A percentile compares a stretch with the other conserved stretches of the same genome.
phyloP scores from a whole-genome alignment of 1,140 invertebrate species.

The Drosophila erecta region DNA sequence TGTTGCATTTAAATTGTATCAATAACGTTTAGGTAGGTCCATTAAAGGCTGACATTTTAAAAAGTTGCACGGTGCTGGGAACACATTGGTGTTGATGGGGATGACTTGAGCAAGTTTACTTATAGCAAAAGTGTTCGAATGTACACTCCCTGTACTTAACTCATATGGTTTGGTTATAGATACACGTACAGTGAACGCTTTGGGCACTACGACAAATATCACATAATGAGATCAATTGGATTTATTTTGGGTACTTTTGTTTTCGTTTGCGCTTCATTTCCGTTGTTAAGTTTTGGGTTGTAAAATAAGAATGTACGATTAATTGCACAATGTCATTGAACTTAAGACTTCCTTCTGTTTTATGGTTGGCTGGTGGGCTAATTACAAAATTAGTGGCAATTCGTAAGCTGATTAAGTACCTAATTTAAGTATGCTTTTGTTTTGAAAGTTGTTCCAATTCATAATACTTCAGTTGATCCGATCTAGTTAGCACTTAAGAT shows the following conservation, averaged over 20 bases:
- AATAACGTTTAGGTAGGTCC: slow-evolving; percentile 22
- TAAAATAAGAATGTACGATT: slow-evolving; percentile 51
- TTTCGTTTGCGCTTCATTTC: slow-evolving; percentile 46
- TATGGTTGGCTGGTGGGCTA: slow-evolving; percentile 51
- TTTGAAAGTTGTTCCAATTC: slow-evolving; percentile 22
- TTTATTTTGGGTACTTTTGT: slow-evolving; percentile 67
- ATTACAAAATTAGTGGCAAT: slow-evolving; percentile 29
- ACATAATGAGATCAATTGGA: slow-evolving; percentile 83
- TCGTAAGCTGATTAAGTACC: slow-evolving; percentile 32
- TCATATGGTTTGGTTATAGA: slow-evolving; percentile 63
- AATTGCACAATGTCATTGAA: slow-evolving; percentile 43
- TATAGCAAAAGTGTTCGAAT: slow-evolving; percentile 46
- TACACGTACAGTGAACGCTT: slow-evolving; percentile 77
- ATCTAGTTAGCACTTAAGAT: not conserved
- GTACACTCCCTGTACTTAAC: slow-evolving; percentile 51
- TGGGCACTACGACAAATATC: slow-evolving; percentile 83
- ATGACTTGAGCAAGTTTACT: slow-evolving; percentile 47
- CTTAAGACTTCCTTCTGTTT: slow-evolving; percentile 54
- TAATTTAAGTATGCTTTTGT: slow-evolving; percentile 31
- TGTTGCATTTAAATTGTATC: slow-evolving; percentile 23
- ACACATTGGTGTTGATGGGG: slow-evolving; percentile 6
- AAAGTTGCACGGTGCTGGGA: slow-evolving; percentile 42
- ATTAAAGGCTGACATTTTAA: slow-evolving; percentile 34
- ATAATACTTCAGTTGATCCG: slow-evolving; percentile 38
- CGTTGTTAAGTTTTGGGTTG: slow-evolving; percentile 27